Percentiles rank a stretch among this genome's conserved stretches.
Conservation (phyloP, 2,888 invertebrate genomes). For the Pammene aurita region DNA sequence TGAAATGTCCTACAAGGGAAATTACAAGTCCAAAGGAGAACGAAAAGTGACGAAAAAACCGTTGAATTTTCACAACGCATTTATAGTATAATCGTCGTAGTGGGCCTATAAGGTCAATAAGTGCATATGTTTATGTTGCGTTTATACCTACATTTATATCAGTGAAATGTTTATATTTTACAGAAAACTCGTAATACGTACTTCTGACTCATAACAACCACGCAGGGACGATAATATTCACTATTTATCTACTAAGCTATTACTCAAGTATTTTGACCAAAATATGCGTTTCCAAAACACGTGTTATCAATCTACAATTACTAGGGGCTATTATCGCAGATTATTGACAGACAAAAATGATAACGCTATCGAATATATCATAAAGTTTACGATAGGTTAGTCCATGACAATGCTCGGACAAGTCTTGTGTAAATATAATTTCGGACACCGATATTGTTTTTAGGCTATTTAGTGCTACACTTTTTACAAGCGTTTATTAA, state of each 20-base stretch:
- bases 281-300: constrained; percentile 49
- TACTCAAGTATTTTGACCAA: constrained; percentile 29
- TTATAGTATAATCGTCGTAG: not conserved
- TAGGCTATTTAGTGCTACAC: constrained; percentile 30
- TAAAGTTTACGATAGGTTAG: constrained; percentile 72
- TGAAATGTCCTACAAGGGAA: not conserved
- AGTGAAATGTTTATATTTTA: not conserved
- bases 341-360: constrained; percentile 73
- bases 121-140: not conserved
- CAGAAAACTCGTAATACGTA: not conserved
- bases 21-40: constrained; percentile 9
- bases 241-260: constrained; percentile 20
- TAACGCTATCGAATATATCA: constrained; percentile 68
- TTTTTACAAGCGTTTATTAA: constrained; percentile 26
- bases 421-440: constrained; percentile 74
- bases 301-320: constrained; percentile 65
- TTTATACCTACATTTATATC: not conserved
- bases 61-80: not conserved
- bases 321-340: constrained; percentile 65
- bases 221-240: constrained; percentile 11
- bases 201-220: not conserved
- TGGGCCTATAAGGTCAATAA: not conserved
- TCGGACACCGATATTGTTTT: constrained; percentile 49
- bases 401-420: constrained; percentile 64
- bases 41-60: not conserved